Evolutionary conservation across 1,140 invertebrate genomes (phyloP).

Genomic region (Bombus haemorrhoidalis): DNA sequence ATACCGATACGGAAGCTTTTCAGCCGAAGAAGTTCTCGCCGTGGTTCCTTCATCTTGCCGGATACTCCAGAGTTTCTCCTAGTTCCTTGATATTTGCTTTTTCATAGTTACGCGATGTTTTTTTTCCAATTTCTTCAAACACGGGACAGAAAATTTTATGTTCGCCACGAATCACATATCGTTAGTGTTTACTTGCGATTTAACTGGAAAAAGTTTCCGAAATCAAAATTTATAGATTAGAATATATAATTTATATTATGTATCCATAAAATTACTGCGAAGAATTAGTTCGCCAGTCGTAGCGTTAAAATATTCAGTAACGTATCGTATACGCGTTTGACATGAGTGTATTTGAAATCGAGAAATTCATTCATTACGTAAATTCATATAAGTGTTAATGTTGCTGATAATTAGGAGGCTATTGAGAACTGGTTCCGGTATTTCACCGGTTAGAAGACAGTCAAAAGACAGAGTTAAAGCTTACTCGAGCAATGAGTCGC

Average conservation of each 20-base stretch:
- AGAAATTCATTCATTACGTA: slow-evolving; percentile 5
- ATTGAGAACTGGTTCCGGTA: slow-evolving; percentile 37
- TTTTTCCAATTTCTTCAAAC: too few species aligned
- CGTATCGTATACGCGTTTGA: too few species aligned
- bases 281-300: not conserved
- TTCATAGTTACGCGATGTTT: too few species aligned
- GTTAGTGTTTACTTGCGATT: too few species aligned
- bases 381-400: slow-evolving; percentile 31
- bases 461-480: slow-evolving; percentile 21
- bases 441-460: slow-evolving; percentile 17
- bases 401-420: slow-evolving; percentile 58
- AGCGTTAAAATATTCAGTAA: too few species aligned
- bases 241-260: too few species aligned
- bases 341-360: slow-evolving; percentile 7
- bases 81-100: not conserved
- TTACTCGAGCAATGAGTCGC: slow-evolving; percentile 43
- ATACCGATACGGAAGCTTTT: slow-evolving; percentile 50
- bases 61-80: not conserved
- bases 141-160: too few species aligned
- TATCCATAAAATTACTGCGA: not conserved
- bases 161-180: too few species aligned
- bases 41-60: not conserved
- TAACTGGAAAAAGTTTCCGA: too few species aligned
- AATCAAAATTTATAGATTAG: too few species aligned
- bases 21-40: slow-evolving; percentile 12